phyloP scores from a whole-genome alignment of 2,797 vertebrate genomes.

The Muscicapa comitata region DNA sequence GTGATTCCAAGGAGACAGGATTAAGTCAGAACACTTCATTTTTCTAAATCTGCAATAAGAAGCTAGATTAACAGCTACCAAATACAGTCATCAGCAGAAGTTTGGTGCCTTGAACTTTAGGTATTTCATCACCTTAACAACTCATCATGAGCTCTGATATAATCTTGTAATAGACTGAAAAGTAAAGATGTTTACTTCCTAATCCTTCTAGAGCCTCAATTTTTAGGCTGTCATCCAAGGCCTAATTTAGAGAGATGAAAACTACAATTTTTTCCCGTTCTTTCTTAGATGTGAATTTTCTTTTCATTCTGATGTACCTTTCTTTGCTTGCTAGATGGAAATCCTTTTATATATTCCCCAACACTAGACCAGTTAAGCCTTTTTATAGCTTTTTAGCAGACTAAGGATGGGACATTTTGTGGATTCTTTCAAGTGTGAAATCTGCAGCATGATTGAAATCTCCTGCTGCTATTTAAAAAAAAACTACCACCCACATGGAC shows the following conservation, averaged over 20 bases:
- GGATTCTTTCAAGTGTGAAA: constrained; percentile 52
- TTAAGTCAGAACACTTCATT: background rate
- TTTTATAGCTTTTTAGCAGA: constrained; percentile 48
- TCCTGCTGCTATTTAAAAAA: background rate
- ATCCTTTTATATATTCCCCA: constrained; percentile 2
- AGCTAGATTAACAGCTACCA: background rate
- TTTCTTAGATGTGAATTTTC: background rate
- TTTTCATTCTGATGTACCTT: background rate
- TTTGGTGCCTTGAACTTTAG: background rate
- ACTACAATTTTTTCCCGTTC: background rate
- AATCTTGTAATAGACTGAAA: background rate
- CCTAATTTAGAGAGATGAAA: constrained; percentile 5
- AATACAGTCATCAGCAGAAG: background rate
- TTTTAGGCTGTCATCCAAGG: background rate
- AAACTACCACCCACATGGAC: background rate
- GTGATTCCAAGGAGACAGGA: background rate
- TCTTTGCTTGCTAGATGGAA: background rate
- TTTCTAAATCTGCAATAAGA: background rate
- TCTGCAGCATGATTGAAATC: constrained; percentile 64
- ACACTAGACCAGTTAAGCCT: constrained; percentile 13
- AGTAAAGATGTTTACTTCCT: background rate
- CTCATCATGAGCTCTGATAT: background rate
- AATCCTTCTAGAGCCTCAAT: background rate
- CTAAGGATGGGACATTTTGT: constrained; percentile 33
- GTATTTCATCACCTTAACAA: constrained; percentile 5